phyloP scores from a whole-genome alignment of 2,113 vertebrate genomes.

The Phyllostomus hastatus region DNA sequence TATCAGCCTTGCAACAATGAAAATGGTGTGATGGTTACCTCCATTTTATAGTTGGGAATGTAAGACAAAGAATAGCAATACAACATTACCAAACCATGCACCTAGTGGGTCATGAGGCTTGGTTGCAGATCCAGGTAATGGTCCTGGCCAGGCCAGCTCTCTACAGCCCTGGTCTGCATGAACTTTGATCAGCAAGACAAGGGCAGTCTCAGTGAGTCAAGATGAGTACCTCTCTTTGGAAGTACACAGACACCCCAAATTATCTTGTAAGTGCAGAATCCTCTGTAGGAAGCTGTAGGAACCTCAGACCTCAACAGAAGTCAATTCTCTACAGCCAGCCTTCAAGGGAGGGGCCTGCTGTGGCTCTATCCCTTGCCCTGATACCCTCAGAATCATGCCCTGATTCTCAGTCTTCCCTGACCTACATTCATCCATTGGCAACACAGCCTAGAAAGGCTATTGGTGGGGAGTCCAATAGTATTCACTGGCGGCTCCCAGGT shows the following conservation, averaged over 20 bases:
- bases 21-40: fast-evolving
- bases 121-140: fast-evolving
- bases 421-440: fast-evolving
- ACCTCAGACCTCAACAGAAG: not conserved
- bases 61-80: not conserved
- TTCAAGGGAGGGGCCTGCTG: not conserved
- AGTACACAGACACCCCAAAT: not conserved
- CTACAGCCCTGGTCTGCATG: fast-evolving
- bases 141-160: fast-evolving
- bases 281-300: not conserved
- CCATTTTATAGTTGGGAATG: fast-evolving
- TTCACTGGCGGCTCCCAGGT: fast-evolving
- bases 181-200: fast-evolving
- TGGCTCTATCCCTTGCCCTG: no score
- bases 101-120: fast-evolving
- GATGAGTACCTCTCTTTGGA: fast-evolving
- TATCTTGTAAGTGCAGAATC: not conserved
- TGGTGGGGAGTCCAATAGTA: fast-evolving
- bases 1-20: fast-evolving
- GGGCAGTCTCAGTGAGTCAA: fast-evolving
- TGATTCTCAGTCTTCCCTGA: not conserved
- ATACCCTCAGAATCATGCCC: not conserved
- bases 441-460: fast-evolving
- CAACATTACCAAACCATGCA: not conserved
- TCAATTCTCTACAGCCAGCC: not conserved